Base-by-base conservation (phyloP, 2,797 vertebrate species). In the Pelodytes ibericus region DNA sequence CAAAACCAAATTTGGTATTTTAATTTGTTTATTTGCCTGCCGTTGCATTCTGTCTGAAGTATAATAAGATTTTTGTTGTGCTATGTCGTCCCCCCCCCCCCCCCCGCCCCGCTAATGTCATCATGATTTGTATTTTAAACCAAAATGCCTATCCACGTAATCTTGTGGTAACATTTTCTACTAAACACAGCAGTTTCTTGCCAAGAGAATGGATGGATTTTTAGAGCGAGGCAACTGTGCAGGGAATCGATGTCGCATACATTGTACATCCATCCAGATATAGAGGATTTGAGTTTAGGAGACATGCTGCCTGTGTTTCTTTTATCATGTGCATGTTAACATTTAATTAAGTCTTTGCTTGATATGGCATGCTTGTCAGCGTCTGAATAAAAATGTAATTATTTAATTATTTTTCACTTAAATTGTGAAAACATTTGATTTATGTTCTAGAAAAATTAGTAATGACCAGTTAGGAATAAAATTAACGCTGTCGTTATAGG, bases 1-100 rank as follows among this genome's bases (percentile, higher is more conserved):
- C 30, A 18, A 77, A 82, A 82, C 27, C 76, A 71, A 60, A 81
- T 63, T 24, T 69, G 60, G 61, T 56, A 62, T 76, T 70, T 63
- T 29, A 13, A 70, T 72, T 63, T 67, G 41, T 67, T 66, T 67
- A 29, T n/a, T 44, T 51, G n/a, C n/a, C n/a, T n/a, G n/a, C n/a
- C n/a, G 30, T 59, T 59, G 27, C 29, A 59, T 24, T 2, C 49
- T 53, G 18, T 53, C 4, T 44, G 13, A 29, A 16, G 16, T 47
- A 51, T 53, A 51, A 3, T 67, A 31, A 66, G 51, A 47, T n/a
- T 49, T 16, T 53, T 27, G 4, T 39, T 39, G n/a, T 27, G 24
- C 13, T 64, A 24, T 64, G 24, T 41, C 18, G 5, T 36, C 15
- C 41, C 15, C 1, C 3, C n/a, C n/a, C n/a, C n/a, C n/a, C n/a